phyloP scores from a whole-genome alignment of 2,888 invertebrate genomes.

The Melieria omissa region DNA sequence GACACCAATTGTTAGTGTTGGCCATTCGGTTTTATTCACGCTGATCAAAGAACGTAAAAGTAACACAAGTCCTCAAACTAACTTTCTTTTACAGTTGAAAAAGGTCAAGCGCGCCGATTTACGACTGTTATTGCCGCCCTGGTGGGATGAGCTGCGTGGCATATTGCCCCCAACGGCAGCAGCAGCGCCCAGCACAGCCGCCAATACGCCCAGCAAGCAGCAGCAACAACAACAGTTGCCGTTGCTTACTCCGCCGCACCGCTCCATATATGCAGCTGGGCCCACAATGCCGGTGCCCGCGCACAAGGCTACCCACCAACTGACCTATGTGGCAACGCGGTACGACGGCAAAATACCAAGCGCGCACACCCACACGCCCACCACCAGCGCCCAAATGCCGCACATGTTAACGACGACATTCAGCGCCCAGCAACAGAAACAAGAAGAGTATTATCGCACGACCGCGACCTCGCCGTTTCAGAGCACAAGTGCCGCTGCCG shows the following conservation, averaged over 20 bases:
- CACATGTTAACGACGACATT: conserved; percentile 25
- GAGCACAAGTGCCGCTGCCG: conserved; percentile 16
- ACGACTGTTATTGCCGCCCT: conserved; percentile 90
- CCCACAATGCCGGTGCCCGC: conserved; percentile 19
- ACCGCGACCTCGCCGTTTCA: conserved; percentile 73
- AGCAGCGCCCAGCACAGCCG: conserved; percentile 22
- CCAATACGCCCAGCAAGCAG: neutral
- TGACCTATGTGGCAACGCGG: conserved; percentile 59
- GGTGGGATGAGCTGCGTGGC: conserved; percentile 95
- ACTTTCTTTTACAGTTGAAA: conserved; percentile 49
- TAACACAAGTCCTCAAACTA: neutral
- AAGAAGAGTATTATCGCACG: conserved; percentile 70
- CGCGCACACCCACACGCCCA: conserved; percentile 42
- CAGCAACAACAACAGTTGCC: neutral
- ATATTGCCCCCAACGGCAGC: conserved; percentile 29
- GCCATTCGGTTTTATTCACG: neutral
- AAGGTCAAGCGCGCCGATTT: conserved; percentile 90
- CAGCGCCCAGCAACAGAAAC: conserved; percentile 47
- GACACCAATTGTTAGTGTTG: conserved; percentile 20
- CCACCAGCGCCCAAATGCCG: conserved; percentile 30
- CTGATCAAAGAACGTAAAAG: neutral
- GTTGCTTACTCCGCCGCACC: conserved; percentile 24
- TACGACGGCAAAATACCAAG: conserved; percentile 58
- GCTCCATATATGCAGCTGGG: too few relatives aligned
- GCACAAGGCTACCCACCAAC: conserved; percentile 39